Evolutionary conservation across 2,888 invertebrate genomes (phyloP).

Genomic region (Pristionchus entomophagus): DNA sequence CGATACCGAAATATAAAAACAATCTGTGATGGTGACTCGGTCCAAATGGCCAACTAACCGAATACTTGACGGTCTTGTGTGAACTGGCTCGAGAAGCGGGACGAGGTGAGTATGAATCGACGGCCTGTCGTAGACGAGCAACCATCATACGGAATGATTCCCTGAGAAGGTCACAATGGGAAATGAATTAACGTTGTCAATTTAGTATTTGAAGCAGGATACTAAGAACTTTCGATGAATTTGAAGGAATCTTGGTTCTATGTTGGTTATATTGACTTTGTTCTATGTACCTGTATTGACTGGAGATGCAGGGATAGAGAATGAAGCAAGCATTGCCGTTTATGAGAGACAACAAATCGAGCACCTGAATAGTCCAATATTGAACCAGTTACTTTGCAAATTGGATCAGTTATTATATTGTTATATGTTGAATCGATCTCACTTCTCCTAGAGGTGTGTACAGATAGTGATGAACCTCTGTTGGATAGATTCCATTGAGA

Average conservation of each 20-base stretch:
- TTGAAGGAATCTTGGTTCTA: no score
- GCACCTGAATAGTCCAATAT: neutral
- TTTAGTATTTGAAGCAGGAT: no score
- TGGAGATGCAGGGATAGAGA: conserved; percentile 58
- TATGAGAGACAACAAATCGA: conserved; percentile 64
- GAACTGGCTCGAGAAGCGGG: neutral
- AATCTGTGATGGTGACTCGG: no score
- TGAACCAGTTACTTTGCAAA: neutral
- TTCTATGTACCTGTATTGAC: conserved; percentile 47
- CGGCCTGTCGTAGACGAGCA: conserved; percentile 46
- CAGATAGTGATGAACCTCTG: conserved; percentile 64
- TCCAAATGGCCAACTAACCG: no score
- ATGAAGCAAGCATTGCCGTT: conserved; percentile 67
- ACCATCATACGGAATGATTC: conserved; percentile 49
- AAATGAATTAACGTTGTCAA: no score
- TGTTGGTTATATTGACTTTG: no score
- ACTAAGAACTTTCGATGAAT: no score
- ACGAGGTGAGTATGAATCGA: conserved; percentile 22
- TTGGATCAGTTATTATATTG: neutral
- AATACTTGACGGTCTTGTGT: conserved; percentile 44
- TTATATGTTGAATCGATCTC: neutral
- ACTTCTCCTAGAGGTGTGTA: conserved; percentile 65
- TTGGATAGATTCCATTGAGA: conserved; percentile 59
- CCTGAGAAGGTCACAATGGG: neutral
- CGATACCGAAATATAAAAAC: no score